phyloP scores from a whole-genome alignment of 2,113 vertebrate genomes.

The Labeo rohita region DNA sequence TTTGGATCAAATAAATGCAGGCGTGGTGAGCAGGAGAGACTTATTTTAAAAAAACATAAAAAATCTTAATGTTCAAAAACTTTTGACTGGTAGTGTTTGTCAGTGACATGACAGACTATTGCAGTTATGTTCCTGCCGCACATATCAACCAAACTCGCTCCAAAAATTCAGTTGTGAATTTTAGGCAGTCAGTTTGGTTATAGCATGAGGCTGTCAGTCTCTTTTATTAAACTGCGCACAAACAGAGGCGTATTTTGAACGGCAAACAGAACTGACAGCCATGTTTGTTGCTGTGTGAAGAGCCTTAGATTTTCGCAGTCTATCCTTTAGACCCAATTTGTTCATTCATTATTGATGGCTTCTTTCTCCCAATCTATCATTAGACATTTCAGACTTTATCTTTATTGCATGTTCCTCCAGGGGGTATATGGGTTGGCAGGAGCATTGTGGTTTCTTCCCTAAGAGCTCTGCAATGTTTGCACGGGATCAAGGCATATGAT shows the following conservation, averaged over 20 bases:
- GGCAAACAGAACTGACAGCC: background rate
- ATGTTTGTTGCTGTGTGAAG: background rate
- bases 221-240: background rate
- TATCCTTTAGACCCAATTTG: background rate
- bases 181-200: background rate
- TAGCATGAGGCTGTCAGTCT: background rate
- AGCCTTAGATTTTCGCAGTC: background rate
- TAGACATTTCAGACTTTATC: background rate
- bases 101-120: background rate
- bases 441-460: background rate
- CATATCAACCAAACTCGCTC: background rate
- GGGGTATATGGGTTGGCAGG: background rate
- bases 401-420: conserved; percentile 22
- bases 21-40: no score
- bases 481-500: background rate
- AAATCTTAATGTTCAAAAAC: no score
- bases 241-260: background rate
- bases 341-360: conserved; percentile 1
- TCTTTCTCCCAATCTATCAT: background rate
- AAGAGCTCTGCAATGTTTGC: background rate
- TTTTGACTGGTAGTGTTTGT: no score
- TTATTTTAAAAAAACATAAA: no score
- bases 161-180: background rate
- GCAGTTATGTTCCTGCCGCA: background rate
- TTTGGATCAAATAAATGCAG: no score